Evolutionary conservation across 2,888 invertebrate species (phyloP).

Genomic region (Coleophora deauratella): DNA sequence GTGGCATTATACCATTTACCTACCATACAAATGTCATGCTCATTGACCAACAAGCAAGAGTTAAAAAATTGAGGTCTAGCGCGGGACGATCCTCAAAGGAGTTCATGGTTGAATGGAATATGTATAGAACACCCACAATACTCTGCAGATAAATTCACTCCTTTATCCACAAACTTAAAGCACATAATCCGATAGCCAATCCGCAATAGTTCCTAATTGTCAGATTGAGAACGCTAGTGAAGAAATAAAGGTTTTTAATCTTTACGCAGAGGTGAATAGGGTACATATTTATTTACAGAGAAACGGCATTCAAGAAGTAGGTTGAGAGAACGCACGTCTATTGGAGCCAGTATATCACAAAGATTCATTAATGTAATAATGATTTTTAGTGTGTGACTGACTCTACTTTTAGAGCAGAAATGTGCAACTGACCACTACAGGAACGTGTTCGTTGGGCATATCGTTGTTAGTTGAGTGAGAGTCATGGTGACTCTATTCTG

Average conservation of each 20-base stretch:
- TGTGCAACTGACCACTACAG: too few relatives aligned
- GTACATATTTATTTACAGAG: constrained; percentile 44
- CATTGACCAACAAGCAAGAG: constrained; percentile 70
- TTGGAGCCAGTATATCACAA: constrained; percentile 64
- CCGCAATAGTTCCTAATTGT: constrained; percentile 58
- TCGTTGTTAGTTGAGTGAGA: too few relatives aligned
- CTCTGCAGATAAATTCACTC: constrained; percentile 28
- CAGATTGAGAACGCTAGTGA: constrained; percentile 56
- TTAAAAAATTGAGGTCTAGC: constrained; percentile 70
- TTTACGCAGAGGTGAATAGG: constrained; percentile 43
- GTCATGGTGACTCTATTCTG: too few relatives aligned
- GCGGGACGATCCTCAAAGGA: constrained; percentile 69
- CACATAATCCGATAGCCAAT: constrained; percentile 39
- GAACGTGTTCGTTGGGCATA: too few relatives aligned
- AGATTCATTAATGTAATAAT: constrained; percentile 48
- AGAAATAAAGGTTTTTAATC: constrained; percentile 46
- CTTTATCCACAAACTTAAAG: constrained; percentile 36
- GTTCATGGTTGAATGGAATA: constrained; percentile 72
- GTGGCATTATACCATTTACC: constrained; percentile 33
- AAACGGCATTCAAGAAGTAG: constrained; percentile 64
- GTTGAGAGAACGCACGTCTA: constrained; percentile 68
- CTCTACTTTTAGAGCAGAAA: too few relatives aligned
- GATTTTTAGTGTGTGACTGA: too few relatives aligned
- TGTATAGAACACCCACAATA: constrained; percentile 49
- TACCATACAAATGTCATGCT: constrained; percentile 56